Percentiles rank a stretch among this genome's conserved stretches.
Conservation (phyloP, 2,888 invertebrate species). For the Muschampia plurimacula region DNA sequence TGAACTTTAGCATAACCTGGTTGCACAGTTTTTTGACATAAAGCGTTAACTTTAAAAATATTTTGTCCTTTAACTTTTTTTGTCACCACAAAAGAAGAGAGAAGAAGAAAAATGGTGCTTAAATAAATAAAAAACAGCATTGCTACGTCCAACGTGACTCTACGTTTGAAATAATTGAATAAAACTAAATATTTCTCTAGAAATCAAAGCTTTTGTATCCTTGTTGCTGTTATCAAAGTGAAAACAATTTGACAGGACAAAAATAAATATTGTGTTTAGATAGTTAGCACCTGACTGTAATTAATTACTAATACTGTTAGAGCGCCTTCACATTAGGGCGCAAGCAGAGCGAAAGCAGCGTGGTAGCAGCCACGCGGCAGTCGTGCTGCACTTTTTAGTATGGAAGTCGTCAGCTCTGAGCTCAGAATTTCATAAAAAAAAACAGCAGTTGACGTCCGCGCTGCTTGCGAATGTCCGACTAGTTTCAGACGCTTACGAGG, state of each 20-base stretch:
- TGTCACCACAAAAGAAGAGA: slow-evolving; percentile 60
- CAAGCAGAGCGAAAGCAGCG: too few species aligned
- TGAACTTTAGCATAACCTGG: slow-evolving; percentile 8
- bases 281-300: slow-evolving; percentile 25
- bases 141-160: slow-evolving; percentile 3
- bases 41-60: slow-evolving; percentile 47
- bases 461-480: too few species aligned
- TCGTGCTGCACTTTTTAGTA: too few species aligned
- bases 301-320: slow-evolving; percentile 6
- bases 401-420: too few species aligned
- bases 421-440: too few species aligned
- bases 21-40: slow-evolving; percentile 16
- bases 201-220: slow-evolving; percentile 22
- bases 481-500: too few species aligned
- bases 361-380: too few species aligned
- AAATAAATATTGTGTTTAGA: slow-evolving; percentile 28
- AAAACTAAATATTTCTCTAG: slow-evolving; percentile 19
- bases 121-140: slow-evolving; percentile 68
- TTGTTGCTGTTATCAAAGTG: slow-evolving; percentile 24
- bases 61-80: slow-evolving; percentile 61
- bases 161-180: neutral
- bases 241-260: slow-evolving; percentile 30
- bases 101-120: slow-evolving; percentile 61
- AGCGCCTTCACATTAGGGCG: too few species aligned
- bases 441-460: too few species aligned